Base-by-base conservation (phyloP, 2,113 vertebrate species). In the Phoenicopterus ruber region DNA sequence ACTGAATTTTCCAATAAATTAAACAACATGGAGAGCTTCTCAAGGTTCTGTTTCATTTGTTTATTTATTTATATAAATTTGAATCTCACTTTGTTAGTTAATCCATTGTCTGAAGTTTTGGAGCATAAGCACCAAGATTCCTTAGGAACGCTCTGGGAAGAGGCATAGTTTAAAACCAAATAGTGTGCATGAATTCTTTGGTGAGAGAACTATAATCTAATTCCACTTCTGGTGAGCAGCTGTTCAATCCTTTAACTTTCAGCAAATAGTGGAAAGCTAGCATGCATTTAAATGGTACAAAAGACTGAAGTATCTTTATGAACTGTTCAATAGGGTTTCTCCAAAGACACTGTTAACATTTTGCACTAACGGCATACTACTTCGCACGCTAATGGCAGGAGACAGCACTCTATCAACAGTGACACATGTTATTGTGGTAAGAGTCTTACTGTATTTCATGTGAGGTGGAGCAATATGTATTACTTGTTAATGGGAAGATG, bases 361-460 rank as follows among this genome's bases (percentile, higher is more conserved):
- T 97, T 99, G 99, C 94, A 99, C 99, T 73, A 99, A 98, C 79
- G 99, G 99, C 26, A 98, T 99, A 10, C 97, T 99, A 50, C 99
- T 99, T 94, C 98, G 99, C 81, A 99, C 99, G 0, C 74, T 99
- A 79, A 99, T 99, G 99, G 95, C 98, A 44, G 99, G 99, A 97
- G 99, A 99, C 79, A 93, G 97, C 80, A 96, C 98, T 22, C 89
- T 99, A 12, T 98, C 98, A 73, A 98, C 98, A 22, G 99, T 99
- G 96, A 99, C 99, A 13, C 99, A 99, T 65, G 95, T 99, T 88
- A 99, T 99, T 95, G 99, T 99, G 99, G 99, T 99, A 98, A 99
- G 99, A 93, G 40, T 70, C 38, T 49, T 69, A 7, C n/a, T 76
- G 13, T 88, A 16, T 94, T 97, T 94, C 6, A 1, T 31, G 18